phyloP scores from a whole-genome alignment of 2,113 vertebrate species.

The Vanacampus margaritifer region DNA sequence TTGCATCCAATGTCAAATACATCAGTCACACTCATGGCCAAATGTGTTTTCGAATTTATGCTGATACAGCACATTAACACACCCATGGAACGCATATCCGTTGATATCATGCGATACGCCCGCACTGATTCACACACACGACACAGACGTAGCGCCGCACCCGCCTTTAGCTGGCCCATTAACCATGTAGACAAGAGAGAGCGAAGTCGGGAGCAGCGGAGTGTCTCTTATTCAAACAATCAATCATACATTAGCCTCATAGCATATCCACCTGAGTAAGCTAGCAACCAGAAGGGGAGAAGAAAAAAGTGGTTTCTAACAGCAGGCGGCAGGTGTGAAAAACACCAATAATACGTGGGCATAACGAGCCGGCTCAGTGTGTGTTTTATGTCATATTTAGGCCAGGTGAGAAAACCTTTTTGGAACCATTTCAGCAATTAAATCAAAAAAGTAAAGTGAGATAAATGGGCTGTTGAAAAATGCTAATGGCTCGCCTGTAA shows the following conservation, averaged over 20 bases:
- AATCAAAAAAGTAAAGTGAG: background rate
- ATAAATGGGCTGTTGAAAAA: background rate
- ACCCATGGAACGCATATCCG: constrained; percentile 34
- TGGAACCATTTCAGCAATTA: background rate
- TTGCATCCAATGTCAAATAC: constrained; percentile 47
- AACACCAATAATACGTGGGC: constrained; percentile 7
- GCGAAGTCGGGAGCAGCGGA: constrained; percentile 52
- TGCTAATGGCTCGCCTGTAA: background rate
- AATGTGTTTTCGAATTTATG: constrained; percentile 15
- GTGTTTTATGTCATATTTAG: background rate
- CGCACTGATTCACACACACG: constrained; percentile 7
- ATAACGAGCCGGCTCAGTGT: background rate
- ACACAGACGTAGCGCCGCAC: constrained; percentile 21
- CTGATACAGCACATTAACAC: constrained; percentile 27
- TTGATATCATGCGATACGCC: constrained; percentile 28
- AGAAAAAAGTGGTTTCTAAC: constrained; percentile 21
- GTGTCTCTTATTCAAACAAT: constrained; percentile 60
- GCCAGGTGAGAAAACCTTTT: background rate
- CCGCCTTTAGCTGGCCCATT: constrained; percentile 57
- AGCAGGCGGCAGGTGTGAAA: constrained; percentile 16
- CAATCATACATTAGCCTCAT: constrained; percentile 68
- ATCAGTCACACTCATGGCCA: constrained; percentile 32
- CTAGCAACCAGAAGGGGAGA: constrained; percentile 35
- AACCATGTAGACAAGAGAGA: constrained; percentile 43
- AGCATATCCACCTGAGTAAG: constrained; percentile 50